Base-by-base conservation (phyloP, 2,888 invertebrate species). In the Erpobdella octoculata region DNA sequence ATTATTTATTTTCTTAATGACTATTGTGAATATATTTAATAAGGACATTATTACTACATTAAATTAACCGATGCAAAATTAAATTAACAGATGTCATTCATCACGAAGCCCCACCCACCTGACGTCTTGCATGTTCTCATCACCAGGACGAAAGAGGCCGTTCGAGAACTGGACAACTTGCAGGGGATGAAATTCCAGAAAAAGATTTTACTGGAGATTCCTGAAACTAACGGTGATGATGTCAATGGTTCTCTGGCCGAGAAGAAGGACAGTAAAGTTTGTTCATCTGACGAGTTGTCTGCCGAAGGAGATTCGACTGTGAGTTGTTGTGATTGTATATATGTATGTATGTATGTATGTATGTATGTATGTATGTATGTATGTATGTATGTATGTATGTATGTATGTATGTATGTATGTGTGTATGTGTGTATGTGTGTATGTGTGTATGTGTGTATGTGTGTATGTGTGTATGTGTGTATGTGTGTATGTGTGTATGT, bases 161-260 rank as follows among this genome's bases (percentile, higher is more conserved):
- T 98, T 38, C 86, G 94, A 67, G 95, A 98, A 83, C 85, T 97
- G 79, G 97, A 99, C 85, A 96, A 97, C 85, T 88, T 95, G 77
- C 73, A 74, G 59, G 72, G 69, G 21, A 4, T 36, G 75, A 95
- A 96, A 86, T 95, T 98, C 48, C 68, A 68, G 93, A 94, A 95
- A 84, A 97, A 97, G 85, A 94, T 98, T 79, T 87, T 97, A 71
- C 93, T 98, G 78, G 82, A 70, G 33, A 41, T 69, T 9, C 31
- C 68, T 9, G 72, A 68, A n/a, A 59, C 46, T 21, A 59, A 68
- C 5, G 68, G 46, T 2, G 59, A 41, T 36, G 53, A 33, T 5
- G 68, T 31, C 18, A 69, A 35, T 35, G 38, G 31, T 15, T 18
- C 15, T 9, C 12, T 35, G 25, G 46, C 36, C 18, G 36, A 33